phyloP scores from a whole-genome alignment of 2,113 vertebrate species.

The Toxotes chatareus region DNA sequence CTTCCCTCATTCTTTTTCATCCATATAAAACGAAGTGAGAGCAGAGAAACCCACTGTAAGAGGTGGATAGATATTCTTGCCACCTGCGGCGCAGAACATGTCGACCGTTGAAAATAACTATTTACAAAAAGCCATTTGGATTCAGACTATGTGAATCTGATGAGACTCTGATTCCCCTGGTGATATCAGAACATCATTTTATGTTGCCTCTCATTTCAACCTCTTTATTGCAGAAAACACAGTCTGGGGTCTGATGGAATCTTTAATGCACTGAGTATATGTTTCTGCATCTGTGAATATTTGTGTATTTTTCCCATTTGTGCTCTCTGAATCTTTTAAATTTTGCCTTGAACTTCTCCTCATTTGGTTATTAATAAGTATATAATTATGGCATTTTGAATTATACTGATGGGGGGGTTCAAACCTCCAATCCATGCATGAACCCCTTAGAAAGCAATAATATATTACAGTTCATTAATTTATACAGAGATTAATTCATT shows the following conservation, averaged over 20 bases:
- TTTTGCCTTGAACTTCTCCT: not conserved
- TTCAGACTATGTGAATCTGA: constrained; percentile 24
- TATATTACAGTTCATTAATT: not conserved
- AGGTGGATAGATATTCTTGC: constrained; percentile 20
- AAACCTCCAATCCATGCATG: not conserved
- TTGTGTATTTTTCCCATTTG: too few relatives aligned
- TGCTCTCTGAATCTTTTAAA: not conserved
- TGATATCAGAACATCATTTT: constrained; percentile 36
- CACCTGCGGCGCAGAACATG: constrained; percentile 33
- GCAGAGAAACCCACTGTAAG: not conserved
- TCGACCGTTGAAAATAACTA: constrained; percentile 25
- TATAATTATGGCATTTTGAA: too few relatives aligned
- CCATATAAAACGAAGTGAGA: constrained; percentile 46
- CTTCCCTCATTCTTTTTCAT: constrained; percentile 26
- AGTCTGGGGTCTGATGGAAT: constrained; percentile 18
- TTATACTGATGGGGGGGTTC: not conserved
- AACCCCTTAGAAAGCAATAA: not conserved
- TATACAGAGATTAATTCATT: not conserved
- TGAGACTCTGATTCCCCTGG: not conserved
- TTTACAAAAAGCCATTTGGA: constrained; percentile 44
- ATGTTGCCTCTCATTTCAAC: constrained; percentile 33
- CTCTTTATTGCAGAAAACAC: constrained; percentile 23
- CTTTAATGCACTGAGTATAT: not conserved
- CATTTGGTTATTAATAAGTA: not conserved
- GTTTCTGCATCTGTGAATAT: not conserved